Evolutionary conservation across 2,888 invertebrate species (phyloP).

Genomic region (Dynastes hyllus): DNA sequence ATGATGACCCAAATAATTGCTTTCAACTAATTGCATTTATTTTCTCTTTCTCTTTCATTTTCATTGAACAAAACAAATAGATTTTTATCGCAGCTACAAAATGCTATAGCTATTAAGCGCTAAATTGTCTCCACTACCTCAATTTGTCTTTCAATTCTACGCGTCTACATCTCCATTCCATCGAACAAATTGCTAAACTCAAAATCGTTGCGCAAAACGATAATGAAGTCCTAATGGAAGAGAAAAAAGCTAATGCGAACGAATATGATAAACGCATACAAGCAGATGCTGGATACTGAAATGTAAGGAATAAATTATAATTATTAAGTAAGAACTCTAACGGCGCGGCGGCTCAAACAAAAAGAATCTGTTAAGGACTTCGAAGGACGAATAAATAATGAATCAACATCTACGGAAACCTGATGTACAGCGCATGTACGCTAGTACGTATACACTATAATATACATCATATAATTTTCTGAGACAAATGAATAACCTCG

Average conservation of each 20-base stretch:
- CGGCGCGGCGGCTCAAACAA: conserved; percentile 25
- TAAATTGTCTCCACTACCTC: too few species aligned
- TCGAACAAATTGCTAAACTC: conserved; percentile 17
- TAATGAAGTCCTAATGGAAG: conserved; percentile 32
- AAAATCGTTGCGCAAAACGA: conserved; percentile 22
- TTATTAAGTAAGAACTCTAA: conserved; percentile 20
- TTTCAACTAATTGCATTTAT: too few species aligned
- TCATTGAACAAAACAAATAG: too few species aligned
- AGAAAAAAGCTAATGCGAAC: conserved; percentile 1
- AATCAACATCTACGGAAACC: conserved; percentile 23
- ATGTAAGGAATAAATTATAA: conserved; percentile 30
- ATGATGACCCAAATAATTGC: too few species aligned
- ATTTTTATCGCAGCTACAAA: too few species aligned
- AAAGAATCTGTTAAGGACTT: conserved; percentile 34
- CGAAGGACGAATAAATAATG: conserved; percentile 36
- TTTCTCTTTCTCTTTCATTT: too few species aligned
- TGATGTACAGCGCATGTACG: background rate
- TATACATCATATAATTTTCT: conserved; percentile 21
- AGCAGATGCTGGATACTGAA: background rate
- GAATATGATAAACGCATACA: background rate
- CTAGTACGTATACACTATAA: conserved; percentile 1
- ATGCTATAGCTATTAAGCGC: too few species aligned
- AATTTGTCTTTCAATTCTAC: too few species aligned
- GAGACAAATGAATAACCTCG: conserved; percentile 34
- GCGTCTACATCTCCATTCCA: background rate